Base-by-base conservation (phyloP, 2,113 vertebrate genomes). In the Protobothrops mucrosquamatus region DNA sequence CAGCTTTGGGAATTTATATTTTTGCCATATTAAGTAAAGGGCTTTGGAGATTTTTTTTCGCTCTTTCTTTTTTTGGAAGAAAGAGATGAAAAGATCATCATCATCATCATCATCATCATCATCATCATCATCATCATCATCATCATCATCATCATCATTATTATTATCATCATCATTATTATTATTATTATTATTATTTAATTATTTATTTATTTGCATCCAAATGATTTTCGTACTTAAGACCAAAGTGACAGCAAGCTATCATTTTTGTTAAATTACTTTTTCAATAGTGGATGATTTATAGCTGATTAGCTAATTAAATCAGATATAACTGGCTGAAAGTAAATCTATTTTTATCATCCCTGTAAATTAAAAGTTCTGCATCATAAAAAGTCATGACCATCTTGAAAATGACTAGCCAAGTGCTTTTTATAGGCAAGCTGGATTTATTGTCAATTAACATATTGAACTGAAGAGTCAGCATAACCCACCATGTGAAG, bases 321-420 rank as follows among this genome's bases (percentile, higher is more conserved):
- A 98, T 98, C 97, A 98, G 98, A 98, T 98, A 98, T 97, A 98
- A 98, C 96, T 98, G 97, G 97, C 96, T 98, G 97, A 98, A 98
- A 98, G 97, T 98, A 98, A 98, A 98, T 98, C 98, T 98, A 98
- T 98, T 98, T 98, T 98, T 98, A 98, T 98, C 98, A 98, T 98
- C 97, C 97, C 97, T 98, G 97, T 98, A 98, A 98, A 98, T 98
- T 98, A 98, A 98, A 98, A 98, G 98, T 98, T 98, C 97, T 48
- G 96, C 98, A 97, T 98, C 98, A 98, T 98, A 98, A 98, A 98
- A 98, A 98, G 98, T 98, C 98, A 98, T 95, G 97, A 97, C 98
- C 98, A 97, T 98, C 98, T 98, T 98, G 97, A 98, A 98, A 98
- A 98, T 97, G 98, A 98, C 98, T 97, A 97, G 96, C 97, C 98